phyloP scores from a whole-genome alignment of 2,888 invertebrate genomes.

The Dolomedes plantarius region DNA sequence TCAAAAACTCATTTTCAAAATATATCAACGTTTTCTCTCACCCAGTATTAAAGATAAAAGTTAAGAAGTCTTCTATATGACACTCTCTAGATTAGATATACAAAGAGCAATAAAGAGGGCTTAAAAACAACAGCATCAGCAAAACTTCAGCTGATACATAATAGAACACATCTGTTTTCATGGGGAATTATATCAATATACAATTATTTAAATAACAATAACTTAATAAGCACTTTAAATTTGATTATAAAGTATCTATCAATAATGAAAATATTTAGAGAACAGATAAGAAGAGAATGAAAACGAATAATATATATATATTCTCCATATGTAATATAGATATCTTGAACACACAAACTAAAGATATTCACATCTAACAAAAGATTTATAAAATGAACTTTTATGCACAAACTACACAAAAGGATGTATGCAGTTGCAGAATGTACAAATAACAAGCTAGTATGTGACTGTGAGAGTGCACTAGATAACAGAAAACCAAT shows the following conservation, averaged over 20 bases:
- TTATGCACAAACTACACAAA: conserved; percentile 40
- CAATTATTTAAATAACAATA: conserved; percentile 45
- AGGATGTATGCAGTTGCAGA: conserved; percentile 30
- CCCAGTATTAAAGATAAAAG: conserved; percentile 58
- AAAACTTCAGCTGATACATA: not conserved
- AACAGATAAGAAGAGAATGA: conserved; percentile 23
- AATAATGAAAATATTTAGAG: conserved; percentile 39
- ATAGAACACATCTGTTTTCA: not conserved
- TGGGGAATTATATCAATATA: not conserved
- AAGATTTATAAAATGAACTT: conserved; percentile 45
- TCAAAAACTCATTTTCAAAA: conserved; percentile 55
- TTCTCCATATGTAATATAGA: conserved; percentile 36
- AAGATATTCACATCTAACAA: conserved; percentile 62
- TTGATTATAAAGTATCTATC: conserved; percentile 30
- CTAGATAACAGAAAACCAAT: no score
- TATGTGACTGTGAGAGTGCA: not conserved
- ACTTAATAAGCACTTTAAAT: conserved; percentile 47
- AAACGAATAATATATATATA: conserved; percentile 31
- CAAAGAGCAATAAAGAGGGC: conserved; percentile 24
- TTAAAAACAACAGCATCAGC: conserved; percentile 4
- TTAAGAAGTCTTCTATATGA: conserved; percentile 41
- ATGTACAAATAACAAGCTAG: conserved; percentile 6
- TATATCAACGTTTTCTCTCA: conserved; percentile 65
- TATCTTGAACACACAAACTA: conserved; percentile 55
- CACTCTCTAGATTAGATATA: conserved; percentile 63